Percentiles rank a stretch among this genome's conserved stretches.
Conservation (phyloP, 2,888 invertebrate genomes). For the Chrysopilus asiliformis region DNA sequence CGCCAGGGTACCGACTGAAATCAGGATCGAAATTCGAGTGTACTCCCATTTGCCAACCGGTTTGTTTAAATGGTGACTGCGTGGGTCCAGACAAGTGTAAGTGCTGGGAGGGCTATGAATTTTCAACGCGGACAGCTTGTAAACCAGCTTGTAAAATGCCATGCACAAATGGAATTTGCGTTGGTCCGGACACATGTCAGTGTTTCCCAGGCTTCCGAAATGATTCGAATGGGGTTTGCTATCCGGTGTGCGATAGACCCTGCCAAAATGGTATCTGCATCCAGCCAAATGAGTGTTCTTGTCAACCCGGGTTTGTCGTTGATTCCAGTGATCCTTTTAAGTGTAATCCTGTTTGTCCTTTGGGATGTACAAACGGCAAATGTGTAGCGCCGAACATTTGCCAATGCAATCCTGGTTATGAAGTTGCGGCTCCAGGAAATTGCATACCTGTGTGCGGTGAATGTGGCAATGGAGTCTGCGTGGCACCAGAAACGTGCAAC, state of each 20-base stretch:
- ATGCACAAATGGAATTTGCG: constrained; percentile 19
- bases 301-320: constrained; percentile 37
- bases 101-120: constrained; percentile 35
- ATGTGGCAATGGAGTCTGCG: constrained; percentile 26
- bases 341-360: no score
- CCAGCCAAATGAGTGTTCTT: constrained; percentile 39
- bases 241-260: constrained; percentile 13
- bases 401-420: constrained; percentile 23
- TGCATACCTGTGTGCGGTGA: constrained; percentile 25
- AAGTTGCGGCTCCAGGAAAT: background rate
- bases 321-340: no score
- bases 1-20: no score
- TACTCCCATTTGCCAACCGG: no score
- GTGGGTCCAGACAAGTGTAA: constrained; percentile 32
- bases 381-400: constrained; percentile 27
- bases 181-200: constrained; percentile 17
- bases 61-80: constrained; percentile 3
- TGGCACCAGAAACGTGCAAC: constrained; percentile 29
- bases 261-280: constrained; percentile 17
- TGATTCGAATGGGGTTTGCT: constrained; percentile 6
- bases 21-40: no score
- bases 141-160: constrained; percentile 23
- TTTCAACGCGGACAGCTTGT: constrained; percentile 20
- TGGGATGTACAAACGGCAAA: constrained; percentile 26
- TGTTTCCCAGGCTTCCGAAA: constrained; percentile 34